phyloP scores from a whole-genome alignment of 2,797 vertebrate species.

The Catharus ustulatus region DNA sequence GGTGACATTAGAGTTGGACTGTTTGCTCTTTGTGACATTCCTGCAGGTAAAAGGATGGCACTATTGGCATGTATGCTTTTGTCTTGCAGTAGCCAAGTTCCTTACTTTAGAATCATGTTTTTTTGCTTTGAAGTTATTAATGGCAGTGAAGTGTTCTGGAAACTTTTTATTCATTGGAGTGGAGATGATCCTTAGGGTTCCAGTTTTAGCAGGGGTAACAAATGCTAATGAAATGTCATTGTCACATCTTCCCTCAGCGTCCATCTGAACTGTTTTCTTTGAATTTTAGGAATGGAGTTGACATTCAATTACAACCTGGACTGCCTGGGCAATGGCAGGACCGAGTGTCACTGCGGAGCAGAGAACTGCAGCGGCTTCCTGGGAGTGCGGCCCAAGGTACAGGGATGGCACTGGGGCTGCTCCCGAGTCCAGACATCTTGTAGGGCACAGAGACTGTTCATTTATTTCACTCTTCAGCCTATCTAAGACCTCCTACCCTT shows the following conservation, averaged over 20 bases:
- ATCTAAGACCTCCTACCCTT: neutral
- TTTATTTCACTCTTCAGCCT: neutral
- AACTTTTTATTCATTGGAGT: neutral
- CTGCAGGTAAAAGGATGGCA: conserved; percentile 81
- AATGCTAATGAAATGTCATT: neutral
- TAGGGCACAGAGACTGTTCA: neutral
- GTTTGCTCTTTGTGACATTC: conserved; percentile 92
- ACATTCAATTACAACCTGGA: conserved; percentile 99
- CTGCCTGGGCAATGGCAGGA: conserved; percentile 94
- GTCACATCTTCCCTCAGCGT: neutral
- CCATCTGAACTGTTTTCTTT: neutral
- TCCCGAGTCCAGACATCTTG: neutral
- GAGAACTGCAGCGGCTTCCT: conserved; percentile 98
- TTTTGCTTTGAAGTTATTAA: neutral
- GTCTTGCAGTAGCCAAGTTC: neutral
- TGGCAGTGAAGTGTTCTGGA: neutral
- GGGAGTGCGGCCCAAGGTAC: conserved; percentile 94
- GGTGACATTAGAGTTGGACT: conserved; percentile 95
- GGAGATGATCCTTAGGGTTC: neutral
- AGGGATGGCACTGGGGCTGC: neutral
- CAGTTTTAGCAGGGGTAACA: neutral
- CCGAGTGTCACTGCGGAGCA: conserved; percentile 92
- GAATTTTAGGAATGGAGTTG: conserved; percentile 86
- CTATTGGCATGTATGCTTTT: neutral
- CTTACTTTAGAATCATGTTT: neutral